Evolutionary conservation across 2,888 invertebrate genomes (phyloP).

Genomic region (Calliphora vomitoria): DNA sequence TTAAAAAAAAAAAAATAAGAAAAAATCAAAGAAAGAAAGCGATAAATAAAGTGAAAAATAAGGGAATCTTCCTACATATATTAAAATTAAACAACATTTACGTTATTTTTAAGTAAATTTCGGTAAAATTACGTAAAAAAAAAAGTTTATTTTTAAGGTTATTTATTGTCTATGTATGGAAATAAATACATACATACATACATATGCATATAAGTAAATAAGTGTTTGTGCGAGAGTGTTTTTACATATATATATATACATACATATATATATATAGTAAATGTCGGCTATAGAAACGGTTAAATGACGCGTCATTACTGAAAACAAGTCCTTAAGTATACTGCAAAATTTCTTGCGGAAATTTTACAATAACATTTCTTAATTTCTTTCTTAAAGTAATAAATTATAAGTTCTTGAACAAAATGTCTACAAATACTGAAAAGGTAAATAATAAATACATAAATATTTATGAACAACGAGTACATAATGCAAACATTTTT

Average conservation of each 20-base stretch:
- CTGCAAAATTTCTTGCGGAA: conserved; percentile 28
- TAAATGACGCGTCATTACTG: conserved; percentile 61
- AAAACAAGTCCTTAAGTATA: conserved; percentile 45
- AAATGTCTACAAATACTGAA: conserved; percentile 68
- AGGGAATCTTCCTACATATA: background rate
- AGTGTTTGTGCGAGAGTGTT: conserved; percentile 35
- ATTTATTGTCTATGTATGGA: conserved; percentile 42
- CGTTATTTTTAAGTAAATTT: conserved; percentile 10
- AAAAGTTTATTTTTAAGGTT: conserved; percentile 54
- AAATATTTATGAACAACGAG: background rate
- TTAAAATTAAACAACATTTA: background rate
- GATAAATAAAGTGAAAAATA: background rate
- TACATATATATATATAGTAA: conserved; percentile 23
- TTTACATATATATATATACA: conserved; percentile 13
- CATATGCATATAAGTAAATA: background rate
- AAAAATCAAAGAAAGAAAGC: background rate
- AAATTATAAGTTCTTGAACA: conserved; percentile 1
- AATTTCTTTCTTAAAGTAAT: background rate
- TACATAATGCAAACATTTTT: background rate
- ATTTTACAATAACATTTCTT: conserved; percentile 20
- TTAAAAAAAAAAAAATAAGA: background rate
- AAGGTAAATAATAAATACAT: conserved; percentile 60
- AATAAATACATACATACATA: conserved; percentile 21
- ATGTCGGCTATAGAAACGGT: conserved; percentile 56
- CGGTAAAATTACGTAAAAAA: conserved; percentile 69